Base-by-base conservation (phyloP, 2,113 vertebrate species). In the Tragulus kanchil region DNA sequence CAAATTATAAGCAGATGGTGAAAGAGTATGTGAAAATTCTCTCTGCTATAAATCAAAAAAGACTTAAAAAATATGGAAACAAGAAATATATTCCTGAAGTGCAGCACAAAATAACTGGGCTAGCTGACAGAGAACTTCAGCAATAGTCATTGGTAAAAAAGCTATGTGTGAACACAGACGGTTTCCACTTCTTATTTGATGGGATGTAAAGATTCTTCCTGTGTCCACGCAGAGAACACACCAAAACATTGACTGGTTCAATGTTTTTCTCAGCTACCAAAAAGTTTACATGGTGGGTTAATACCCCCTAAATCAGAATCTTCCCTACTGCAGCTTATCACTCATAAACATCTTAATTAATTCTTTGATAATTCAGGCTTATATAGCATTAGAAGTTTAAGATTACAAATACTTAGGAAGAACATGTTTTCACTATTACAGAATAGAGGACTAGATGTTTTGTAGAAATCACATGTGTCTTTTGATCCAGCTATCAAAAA, bases 1-100 rank as follows among this genome's bases (percentile, higher is more conserved):
- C 92, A 94, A 97, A 98, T 98, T 96, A 98, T 97, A 98, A 97
- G 93, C 97, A 98, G 98, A 98, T 98, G 98, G 97, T 75, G 10
- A 97, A 95, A 73, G 52, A 97, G 92, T 82, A 92, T 92, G 84
- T 85, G 59, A 96, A 97, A 97, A 96, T 97, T 69, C 50, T 91
- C 78, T 97, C 79, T 94, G 82, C 50, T 93, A 4, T 93, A 96
- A 97, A 96, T 96, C 97, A 96, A 97, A 90, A 91, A 65, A 56
- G 77, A 94, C 52, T 96, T 96, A n/a, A 97, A 96, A 77, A 71
- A 81, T 36, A 58, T 58, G 71, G 21, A 94, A 95, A 73, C 50
- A 90, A 94, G 50, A 95, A 95, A 93, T 58, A 82, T 81, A 10
- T 16, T 90, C 62, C 83, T 86, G 48, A 93, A 59, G 31, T 96